phyloP scores from a whole-genome alignment of 1,140 invertebrate genomes.

The Hesperophylax magnus region DNA sequence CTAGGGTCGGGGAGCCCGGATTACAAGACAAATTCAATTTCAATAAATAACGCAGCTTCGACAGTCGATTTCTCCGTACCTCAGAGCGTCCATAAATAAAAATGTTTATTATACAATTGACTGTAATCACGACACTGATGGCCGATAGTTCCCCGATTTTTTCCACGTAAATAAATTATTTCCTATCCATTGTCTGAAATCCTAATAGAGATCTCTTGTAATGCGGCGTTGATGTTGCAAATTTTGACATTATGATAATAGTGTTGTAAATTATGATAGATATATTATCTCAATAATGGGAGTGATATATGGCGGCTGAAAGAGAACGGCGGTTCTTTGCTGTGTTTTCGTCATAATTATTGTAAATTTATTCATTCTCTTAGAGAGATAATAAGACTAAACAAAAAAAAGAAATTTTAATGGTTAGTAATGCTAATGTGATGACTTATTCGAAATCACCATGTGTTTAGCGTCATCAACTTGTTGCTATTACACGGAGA shows the following conservation, averaged over 20 bases:
- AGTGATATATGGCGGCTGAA: constrained; percentile 21
- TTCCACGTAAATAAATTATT: constrained; percentile 6
- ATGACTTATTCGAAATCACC: too few relatives aligned
- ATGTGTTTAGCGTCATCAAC: too few relatives aligned
- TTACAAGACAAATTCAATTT: constrained; percentile 31
- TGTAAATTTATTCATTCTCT: constrained; percentile 11
- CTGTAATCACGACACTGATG: constrained; percentile 2
- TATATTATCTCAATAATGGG: constrained; percentile 27
- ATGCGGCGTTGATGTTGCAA: constrained; percentile 15
- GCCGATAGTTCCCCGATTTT: constrained; percentile 20
- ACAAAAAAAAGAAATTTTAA: too few relatives aligned
- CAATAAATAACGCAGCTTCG: constrained; percentile 33
- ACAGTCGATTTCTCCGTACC: constrained; percentile 37
- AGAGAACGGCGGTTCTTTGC: constrained; percentile 5
- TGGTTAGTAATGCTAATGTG: too few relatives aligned
- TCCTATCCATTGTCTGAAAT: constrained; percentile 1
- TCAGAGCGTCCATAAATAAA: constrained; percentile 25
- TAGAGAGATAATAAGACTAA: neutral
- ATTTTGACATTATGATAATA: constrained; percentile 38
- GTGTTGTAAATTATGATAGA: constrained; percentile 24
- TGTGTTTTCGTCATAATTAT: constrained; percentile 21
- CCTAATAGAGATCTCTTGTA: constrained; percentile 20
- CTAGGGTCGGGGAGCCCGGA: neutral
- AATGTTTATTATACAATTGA: constrained; percentile 29
- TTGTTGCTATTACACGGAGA: too few relatives aligned